A percentile compares a stretch with the other conserved stretches of the same genome.
Conservation (phyloP, 1,140 invertebrate species). For the Holcopasites calliopsidis region DNA sequence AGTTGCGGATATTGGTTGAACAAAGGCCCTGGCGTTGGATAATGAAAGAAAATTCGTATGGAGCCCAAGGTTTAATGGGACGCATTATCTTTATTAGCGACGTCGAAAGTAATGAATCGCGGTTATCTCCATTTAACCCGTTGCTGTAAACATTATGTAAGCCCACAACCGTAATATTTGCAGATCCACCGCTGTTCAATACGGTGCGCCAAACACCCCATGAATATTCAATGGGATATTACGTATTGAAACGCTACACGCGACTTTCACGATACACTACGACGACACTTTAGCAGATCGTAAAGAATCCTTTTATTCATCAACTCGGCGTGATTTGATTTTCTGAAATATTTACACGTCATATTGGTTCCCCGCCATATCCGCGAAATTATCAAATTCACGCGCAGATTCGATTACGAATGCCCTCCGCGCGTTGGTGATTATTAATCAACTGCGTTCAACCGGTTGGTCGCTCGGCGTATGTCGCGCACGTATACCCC, state of each 20-base stretch:
- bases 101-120: background rate
- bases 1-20: conserved; percentile 18
- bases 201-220: background rate
- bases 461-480: background rate
- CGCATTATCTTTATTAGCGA: background rate
- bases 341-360: background rate
- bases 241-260: background rate
- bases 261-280: background rate
- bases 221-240: background rate
- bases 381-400: conserved; percentile 3
- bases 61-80: background rate
- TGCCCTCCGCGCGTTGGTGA: background rate
- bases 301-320: too few relatives aligned
- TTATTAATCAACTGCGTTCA: conserved; percentile 4
- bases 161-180: background rate
- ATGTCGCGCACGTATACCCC: conserved; percentile 24
- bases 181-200: background rate
- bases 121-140: background rate
- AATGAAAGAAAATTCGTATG: conserved; percentile 18
- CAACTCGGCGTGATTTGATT: too few relatives aligned
- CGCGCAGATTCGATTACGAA: too few relatives aligned
- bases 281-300: too few relatives aligned
- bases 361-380: too few relatives aligned
- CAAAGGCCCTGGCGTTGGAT: background rate
- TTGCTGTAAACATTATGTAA: background rate